phyloP scores from a whole-genome alignment of 2,113 vertebrate genomes.

The Sula dactylatra region DNA sequence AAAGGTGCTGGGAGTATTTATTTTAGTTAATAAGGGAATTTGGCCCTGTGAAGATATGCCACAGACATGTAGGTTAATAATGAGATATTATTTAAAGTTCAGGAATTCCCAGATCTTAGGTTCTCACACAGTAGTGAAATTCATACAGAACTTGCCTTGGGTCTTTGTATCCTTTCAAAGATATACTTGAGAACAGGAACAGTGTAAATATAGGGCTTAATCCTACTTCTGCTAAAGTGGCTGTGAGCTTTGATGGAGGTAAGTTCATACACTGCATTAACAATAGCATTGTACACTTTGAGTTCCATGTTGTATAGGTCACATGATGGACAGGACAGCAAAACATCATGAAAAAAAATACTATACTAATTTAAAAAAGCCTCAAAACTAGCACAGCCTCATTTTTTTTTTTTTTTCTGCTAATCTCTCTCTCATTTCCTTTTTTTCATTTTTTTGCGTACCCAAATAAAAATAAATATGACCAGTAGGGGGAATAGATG shows the following conservation, averaged over 20 bases:
- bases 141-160: neutral
- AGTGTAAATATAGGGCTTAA: neutral
- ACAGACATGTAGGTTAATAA: neutral
- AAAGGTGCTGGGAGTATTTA: neutral
- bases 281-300: neutral
- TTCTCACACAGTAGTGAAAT: neutral
- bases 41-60: neutral
- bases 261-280: neutral
- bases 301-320: neutral
- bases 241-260: neutral
- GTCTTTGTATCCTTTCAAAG: neutral
- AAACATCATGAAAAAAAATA: neutral
- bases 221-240: neutral
- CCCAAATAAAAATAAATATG: conserved; percentile 78
- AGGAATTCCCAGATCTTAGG: neutral
- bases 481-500: conserved; percentile 83
- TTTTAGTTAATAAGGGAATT: neutral
- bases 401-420: neutral
- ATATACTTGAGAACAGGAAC: neutral
- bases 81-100: neutral
- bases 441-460: neutral
- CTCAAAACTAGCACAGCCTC: neutral
- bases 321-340: neutral
- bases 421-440: neutral
- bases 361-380: neutral